These are phyloP conservation scores for Enteromius argenteus DNA, from an alignment of 2,797 vertebrate species.

Conservation along the genomic window DNA sequence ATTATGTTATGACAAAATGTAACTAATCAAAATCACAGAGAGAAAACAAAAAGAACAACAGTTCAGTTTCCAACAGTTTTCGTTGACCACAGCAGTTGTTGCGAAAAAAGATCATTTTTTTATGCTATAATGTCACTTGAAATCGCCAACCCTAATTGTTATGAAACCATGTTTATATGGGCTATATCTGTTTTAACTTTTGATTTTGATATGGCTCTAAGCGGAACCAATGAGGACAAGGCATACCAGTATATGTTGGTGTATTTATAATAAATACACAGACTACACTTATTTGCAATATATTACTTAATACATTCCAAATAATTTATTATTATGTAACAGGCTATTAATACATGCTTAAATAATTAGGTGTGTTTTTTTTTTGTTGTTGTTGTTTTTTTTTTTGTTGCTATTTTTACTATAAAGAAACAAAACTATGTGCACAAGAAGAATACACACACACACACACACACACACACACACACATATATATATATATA, in stretches of 20 bases:
- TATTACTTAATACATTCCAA: neutral
- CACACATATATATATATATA: too few species aligned
- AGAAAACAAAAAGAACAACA: neutral
- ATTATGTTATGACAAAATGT: neutral
- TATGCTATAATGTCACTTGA: neutral
- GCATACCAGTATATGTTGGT: neutral
- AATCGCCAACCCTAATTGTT: neutral
- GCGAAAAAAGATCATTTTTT: neutral
- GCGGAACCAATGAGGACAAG: neutral
- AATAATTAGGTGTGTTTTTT: too few species aligned
- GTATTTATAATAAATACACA: neutral
- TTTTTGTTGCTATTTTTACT: too few species aligned
- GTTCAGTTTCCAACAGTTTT: neutral
- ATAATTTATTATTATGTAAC: neutral
- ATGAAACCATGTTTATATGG: neutral
- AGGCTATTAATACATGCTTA: neutral
- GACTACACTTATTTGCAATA: neutral
- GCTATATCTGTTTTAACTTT: neutral
- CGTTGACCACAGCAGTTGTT: neutral
- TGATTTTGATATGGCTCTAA: neutral
- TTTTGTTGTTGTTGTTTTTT: too few species aligned
- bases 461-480: too few species aligned
- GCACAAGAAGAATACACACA: too few species aligned
- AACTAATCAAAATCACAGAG: neutral
- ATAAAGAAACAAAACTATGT: too few species aligned